phyloP scores from a whole-genome alignment of 2,888 invertebrate species.

The Coenonympha glycerion region DNA sequence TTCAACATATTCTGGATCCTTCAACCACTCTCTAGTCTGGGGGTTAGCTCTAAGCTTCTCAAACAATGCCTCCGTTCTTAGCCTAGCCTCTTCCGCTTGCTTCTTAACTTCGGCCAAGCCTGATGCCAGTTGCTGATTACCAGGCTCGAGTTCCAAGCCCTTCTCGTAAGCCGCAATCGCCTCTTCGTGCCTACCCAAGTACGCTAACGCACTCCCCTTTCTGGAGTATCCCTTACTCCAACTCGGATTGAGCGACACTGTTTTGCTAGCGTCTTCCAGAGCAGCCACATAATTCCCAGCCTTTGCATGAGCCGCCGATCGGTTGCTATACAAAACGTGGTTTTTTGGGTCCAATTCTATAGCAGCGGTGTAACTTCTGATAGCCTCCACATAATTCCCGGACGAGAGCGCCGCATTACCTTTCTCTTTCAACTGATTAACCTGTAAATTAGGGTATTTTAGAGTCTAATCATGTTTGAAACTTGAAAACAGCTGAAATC shows the following conservation, averaged over 20 bases:
- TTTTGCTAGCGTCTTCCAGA: conserved; percentile 89
- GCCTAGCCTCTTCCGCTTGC: conserved; percentile 37
- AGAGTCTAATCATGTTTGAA: no score
- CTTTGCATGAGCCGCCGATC: conserved; percentile 93
- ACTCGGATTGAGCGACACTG: conserved; percentile 84
- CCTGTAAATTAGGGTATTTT: no score
- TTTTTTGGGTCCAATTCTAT: conserved; percentile 86
- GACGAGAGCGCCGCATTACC: conserved; percentile 89
- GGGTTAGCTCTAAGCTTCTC: conserved; percentile 80
- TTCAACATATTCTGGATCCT: conserved; percentile 84
- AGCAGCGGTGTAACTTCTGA: conserved; percentile 86
- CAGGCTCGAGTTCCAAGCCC: conserved; percentile 82
- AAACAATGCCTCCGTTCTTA: conserved; percentile 57
- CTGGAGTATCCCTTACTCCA: conserved; percentile 94
- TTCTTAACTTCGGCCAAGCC: conserved; percentile 79
- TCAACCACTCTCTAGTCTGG: conserved; percentile 80
- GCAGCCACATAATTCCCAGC: conserved; percentile 83
- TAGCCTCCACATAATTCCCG: conserved; percentile 86
- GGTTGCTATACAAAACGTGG: conserved; percentile 93
- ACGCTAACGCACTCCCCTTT: conserved; percentile 90
- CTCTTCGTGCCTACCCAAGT: conserved; percentile 82
- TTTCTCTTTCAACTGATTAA: conserved; percentile 87
- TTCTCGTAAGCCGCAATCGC: conserved; percentile 84
- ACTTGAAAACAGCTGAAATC: conserved; percentile 33
- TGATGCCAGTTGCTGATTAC: conserved; percentile 81